phyloP scores from a whole-genome alignment of 2,797 vertebrate genomes.

The Hydrocynus forskahlii region DNA sequence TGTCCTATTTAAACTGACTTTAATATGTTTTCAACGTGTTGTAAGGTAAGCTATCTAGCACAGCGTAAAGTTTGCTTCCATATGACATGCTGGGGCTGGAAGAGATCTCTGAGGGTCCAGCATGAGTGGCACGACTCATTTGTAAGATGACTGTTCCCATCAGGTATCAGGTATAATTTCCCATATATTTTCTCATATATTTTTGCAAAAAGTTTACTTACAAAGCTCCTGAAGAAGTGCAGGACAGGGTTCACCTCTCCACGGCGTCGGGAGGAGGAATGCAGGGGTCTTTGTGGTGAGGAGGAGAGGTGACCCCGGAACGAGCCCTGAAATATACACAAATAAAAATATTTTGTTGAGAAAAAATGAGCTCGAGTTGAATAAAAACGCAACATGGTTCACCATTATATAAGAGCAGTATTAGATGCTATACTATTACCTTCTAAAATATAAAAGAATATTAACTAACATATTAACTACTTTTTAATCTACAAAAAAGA shows the following conservation, averaged over 20 bases:
- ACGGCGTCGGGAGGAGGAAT: constrained; percentile 73
- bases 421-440: too few relatives aligned
- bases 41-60: background rate
- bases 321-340: constrained; percentile 70
- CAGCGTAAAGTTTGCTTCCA: background rate
- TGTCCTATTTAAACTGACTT: background rate
- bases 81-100: background rate
- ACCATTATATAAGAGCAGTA: too few relatives aligned
- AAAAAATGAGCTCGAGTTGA: too few relatives aligned
- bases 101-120: background rate
- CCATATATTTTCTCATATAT: background rate
- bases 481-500: too few relatives aligned
- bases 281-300: constrained; percentile 73
- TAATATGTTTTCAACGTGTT: background rate
- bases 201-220: constrained; percentile 61
- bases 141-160: too few relatives aligned
- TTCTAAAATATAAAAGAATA: too few relatives aligned
- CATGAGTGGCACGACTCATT: too few relatives aligned
- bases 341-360: too few relatives aligned
- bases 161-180: too few relatives aligned
- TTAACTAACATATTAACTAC: too few relatives aligned
- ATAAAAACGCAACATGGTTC: too few relatives aligned
- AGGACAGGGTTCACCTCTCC: constrained; percentile 79
- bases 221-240: constrained; percentile 83
- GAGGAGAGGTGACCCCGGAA: constrained; percentile 79